A percentile compares a stretch with the other conserved stretches of the same genome.
phyloP scores from a whole-genome alignment of 2,888 invertebrate species.

The Nymphalis polychloros region DNA sequence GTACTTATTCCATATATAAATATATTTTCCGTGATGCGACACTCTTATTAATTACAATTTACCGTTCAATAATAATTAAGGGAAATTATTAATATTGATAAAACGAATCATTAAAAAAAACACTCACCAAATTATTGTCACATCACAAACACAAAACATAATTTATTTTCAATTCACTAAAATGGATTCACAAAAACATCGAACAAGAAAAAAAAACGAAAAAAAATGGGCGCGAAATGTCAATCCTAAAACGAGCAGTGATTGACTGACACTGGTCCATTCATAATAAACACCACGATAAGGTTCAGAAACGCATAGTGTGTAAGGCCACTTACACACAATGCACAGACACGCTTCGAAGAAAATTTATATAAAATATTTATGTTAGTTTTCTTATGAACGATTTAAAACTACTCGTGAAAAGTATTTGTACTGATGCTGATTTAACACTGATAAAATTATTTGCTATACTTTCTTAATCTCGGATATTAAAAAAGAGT shows the following conservation, averaged over 20 bases:
- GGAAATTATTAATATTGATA: background rate
- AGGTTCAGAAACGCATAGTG: conserved; percentile 43
- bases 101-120: conserved; percentile 8
- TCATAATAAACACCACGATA: conserved; percentile 46
- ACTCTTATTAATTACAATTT: background rate
- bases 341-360: conserved; percentile 19
- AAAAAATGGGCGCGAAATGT: conserved; percentile 35
- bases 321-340: conserved; percentile 35
- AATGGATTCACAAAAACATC: background rate
- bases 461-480: no score
- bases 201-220: conserved; percentile 15
- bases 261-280: conserved; percentile 44
- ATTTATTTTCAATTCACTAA: background rate
- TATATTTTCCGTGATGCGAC: background rate
- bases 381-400: background rate
- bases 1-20: conserved; percentile 1
- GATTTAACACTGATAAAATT: no score
- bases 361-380: background rate
- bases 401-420: background rate
- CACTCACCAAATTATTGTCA: conserved; percentile 20
- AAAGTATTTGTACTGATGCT: no score
- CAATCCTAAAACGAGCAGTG: conserved; percentile 41
- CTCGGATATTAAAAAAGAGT: no score
- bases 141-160: background rate
- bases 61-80: background rate